Conservation (phyloP, 2,113 vertebrate genomes). For the Excalfactoria chinensis region DNA sequence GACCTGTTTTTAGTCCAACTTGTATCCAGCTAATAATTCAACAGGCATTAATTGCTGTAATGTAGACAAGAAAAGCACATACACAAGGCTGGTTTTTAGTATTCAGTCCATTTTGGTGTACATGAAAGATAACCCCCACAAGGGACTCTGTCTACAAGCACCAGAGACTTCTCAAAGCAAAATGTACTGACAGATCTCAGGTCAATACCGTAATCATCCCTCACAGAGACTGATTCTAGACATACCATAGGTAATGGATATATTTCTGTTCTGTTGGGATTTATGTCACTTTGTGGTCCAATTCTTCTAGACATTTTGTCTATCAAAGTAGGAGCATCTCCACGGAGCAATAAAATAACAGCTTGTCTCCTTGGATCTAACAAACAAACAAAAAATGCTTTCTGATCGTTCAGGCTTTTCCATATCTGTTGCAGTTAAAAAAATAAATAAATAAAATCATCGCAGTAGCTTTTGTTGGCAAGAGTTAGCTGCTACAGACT, state of each 20-base stretch:
- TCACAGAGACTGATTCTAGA: conserved; percentile 70
- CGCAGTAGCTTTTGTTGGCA: not conserved
- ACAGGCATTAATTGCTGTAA: conserved; percentile 58
- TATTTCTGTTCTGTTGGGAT: conserved; percentile 66
- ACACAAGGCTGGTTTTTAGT: conserved; percentile 51
- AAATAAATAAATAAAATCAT: not conserved
- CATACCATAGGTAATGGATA: conserved; percentile 55
- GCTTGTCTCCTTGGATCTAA: conserved; percentile 58
- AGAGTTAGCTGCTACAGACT: not conserved
- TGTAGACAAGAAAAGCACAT: conserved; percentile 58
- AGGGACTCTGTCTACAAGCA: conserved; percentile 63
- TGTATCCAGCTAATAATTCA: conserved; percentile 1
- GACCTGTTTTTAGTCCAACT: not conserved
- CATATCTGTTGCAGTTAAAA: not conserved
- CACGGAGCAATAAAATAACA: conserved; percentile 52
- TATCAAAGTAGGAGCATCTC: conserved; percentile 59
- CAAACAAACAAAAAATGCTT: conserved; percentile 19
- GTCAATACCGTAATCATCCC: conserved; percentile 68
- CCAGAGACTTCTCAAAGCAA: conserved; percentile 72
- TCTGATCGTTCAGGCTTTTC: conserved; percentile 32
- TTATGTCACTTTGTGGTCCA: conserved; percentile 71
- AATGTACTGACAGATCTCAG: conserved; percentile 75
- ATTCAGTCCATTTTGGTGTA: conserved; percentile 70
- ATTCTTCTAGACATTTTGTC: conserved; percentile 70
- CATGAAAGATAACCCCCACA: conserved; percentile 54